Evolutionary conservation across 2,797 vertebrate genomes (phyloP).

Genomic region (Epinephelus malabaricus): DNA sequence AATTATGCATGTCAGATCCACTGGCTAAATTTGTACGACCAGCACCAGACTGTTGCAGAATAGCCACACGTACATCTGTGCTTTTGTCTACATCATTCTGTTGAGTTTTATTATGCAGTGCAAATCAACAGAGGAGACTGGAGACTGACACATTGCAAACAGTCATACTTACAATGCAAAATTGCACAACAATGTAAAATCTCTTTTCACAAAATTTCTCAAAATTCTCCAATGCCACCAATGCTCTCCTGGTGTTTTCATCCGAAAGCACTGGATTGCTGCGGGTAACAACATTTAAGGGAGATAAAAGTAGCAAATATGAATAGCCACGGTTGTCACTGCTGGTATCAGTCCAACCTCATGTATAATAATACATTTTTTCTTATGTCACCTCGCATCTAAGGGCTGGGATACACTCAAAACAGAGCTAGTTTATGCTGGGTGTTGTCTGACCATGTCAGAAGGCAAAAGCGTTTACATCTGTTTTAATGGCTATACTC

Average conservation of each 20-base stretch:
- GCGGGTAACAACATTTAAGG: background rate
- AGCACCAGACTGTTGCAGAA: background rate
- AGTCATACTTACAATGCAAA: background rate
- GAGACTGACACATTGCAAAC: background rate
- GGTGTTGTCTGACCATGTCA: background rate
- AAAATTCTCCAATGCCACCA: background rate
- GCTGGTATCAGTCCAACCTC: background rate
- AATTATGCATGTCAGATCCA: conserved; percentile 20
- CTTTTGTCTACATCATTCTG: background rate
- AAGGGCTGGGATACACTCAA: background rate
- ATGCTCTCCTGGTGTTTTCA: background rate
- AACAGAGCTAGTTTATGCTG: background rate
- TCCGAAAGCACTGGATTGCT: conserved; percentile 1
- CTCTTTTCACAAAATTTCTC: background rate
- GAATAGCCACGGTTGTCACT: background rate
- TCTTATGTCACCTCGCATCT: background rate
- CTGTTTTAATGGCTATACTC: background rate
- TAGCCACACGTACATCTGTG: background rate
- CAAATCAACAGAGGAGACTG: background rate
- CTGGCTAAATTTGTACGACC: background rate
- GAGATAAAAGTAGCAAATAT: background rate
- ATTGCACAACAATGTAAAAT: background rate
- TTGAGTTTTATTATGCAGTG: background rate
- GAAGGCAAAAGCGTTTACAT: background rate
- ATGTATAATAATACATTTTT: background rate